Evolutionary conservation across 2,797 vertebrate genomes (phyloP).

Genomic region (Sebastes kiyomatsui): DNA sequence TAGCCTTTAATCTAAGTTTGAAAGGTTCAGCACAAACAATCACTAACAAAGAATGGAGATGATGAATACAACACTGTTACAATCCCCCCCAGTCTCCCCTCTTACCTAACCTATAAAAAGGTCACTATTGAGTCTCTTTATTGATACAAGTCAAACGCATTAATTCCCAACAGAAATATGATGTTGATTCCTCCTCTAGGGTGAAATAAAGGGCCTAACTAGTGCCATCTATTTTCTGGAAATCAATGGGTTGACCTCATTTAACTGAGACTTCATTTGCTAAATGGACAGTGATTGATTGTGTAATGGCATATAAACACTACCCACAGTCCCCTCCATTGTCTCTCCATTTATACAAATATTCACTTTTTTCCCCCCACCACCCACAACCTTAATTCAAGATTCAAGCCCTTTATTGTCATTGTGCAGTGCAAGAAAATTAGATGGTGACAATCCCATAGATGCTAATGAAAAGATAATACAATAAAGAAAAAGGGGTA

Average conservation of each 20-base stretch:
- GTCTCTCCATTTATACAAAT: neutral
- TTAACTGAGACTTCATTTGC: conserved; percentile 1
- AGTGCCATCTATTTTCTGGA: neutral
- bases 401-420: no score
- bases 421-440: no score
- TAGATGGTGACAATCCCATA: no score
- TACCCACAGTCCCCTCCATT: neutral
- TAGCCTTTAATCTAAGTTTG: neutral
- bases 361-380: neutral
- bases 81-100: neutral
- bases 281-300: conserved; percentile 34
- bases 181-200: neutral
- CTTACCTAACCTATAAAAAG: neutral
- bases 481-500: no score
- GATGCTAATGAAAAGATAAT: no score
- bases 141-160: neutral
- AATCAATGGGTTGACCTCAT: conserved; percentile 9
- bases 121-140: neutral
- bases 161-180: neutral
- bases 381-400: neutral
- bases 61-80: neutral
- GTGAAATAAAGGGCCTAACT: conserved; percentile 16
- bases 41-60: neutral
- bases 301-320: neutral
- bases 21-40: neutral